phyloP scores from a whole-genome alignment of 1,140 invertebrate genomes.

The Bicyclus anynana region DNA sequence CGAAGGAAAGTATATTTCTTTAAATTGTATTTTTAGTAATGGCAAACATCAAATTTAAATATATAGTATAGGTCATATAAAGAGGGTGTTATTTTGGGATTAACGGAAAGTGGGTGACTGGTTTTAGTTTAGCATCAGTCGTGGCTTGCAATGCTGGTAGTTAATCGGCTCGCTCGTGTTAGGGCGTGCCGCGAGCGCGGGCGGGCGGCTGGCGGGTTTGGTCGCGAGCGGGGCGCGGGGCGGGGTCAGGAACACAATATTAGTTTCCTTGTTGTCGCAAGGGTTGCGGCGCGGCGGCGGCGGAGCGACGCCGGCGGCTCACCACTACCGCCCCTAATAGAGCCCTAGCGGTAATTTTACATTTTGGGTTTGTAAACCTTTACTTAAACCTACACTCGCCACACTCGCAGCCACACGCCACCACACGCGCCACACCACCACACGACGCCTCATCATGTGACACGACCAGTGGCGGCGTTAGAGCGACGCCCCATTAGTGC shows the following conservation, averaged over 20 bases:
- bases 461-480: too few relatives aligned
- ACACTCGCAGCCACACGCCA: conserved; percentile 18
- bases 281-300: conserved; percentile 73
- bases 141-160: conserved; percentile 19
- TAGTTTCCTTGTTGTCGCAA: conserved; percentile 79
- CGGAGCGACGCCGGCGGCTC: conserved; percentile 68
- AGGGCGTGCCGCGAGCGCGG: conserved; percentile 9
- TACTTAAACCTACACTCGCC: conserved; percentile 70
- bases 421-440: conserved; percentile 30
- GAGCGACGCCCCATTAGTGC: too few relatives aligned
- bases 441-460: not conserved
- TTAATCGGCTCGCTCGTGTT: conserved; percentile 23
- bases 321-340: conserved; percentile 70
- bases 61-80: too few relatives aligned
- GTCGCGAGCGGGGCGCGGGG: conserved; percentile 46
- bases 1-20: too few relatives aligned
- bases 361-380: conserved; percentile 76
- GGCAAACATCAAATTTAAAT: too few relatives aligned
- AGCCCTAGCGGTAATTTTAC: conserved; percentile 75
- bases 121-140: too few relatives aligned
- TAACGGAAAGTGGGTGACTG: too few relatives aligned
- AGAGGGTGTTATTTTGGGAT: too few relatives aligned
- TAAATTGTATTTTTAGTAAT: too few relatives aligned
- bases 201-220: conserved; percentile 57
- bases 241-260: conserved; percentile 75